These are phyloP conservation scores for Eidolon helvum DNA, from an alignment of 2,113 vertebrate genomes.

Conservation along the genomic window DNA sequence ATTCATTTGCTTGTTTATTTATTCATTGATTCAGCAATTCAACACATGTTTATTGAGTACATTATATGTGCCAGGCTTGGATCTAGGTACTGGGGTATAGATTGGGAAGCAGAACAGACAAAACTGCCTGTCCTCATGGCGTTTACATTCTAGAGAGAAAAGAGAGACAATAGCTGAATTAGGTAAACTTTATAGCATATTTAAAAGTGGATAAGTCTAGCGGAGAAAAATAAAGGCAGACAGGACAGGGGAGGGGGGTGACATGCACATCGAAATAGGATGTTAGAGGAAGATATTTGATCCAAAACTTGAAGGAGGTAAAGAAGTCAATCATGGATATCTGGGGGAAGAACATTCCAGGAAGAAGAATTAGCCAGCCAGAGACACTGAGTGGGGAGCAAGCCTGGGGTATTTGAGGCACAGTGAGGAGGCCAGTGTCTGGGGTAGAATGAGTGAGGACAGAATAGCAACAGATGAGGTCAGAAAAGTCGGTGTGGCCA, in stretches of 20 bases:
- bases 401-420: neutral
- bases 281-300: neutral
- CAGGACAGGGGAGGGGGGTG: too few relatives aligned
- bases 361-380: neutral
- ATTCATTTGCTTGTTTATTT: neutral
- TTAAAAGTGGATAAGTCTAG: neutral
- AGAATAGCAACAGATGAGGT: neutral
- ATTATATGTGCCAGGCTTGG: neutral
- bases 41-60: neutral
- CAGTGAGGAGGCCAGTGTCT: neutral
- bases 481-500: neutral
- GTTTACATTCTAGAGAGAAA: neutral
- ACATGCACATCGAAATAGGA: neutral
- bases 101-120: neutral
- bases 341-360: neutral
- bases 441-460: neutral
- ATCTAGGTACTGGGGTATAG: neutral
- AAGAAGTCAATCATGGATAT: neutral
- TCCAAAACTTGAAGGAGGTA: neutral
- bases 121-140: neutral
- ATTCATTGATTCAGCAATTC: neutral
- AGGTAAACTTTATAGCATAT: neutral
- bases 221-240: neutral
- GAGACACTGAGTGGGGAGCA: neutral
- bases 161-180: neutral